phyloP scores from a whole-genome alignment of 2,888 invertebrate species.

The Macrosoma leucophasiata region DNA sequence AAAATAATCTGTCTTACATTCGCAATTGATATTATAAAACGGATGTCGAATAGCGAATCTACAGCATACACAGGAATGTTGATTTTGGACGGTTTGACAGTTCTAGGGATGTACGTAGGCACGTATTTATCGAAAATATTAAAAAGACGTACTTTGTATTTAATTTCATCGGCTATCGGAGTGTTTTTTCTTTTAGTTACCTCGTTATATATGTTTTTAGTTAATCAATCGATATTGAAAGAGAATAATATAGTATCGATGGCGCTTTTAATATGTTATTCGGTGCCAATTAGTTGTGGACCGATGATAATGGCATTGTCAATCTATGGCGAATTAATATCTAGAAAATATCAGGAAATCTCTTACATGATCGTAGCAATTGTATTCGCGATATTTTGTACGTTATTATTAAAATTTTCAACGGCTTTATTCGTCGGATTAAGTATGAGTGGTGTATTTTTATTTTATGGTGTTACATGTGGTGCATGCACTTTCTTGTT shows the following conservation, averaged over 20 bases:
- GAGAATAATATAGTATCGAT: conserved; percentile 40
- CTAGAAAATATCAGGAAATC: conserved; percentile 39
- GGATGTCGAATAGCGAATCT: conserved; percentile 39
- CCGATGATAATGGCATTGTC: conserved; percentile 47
- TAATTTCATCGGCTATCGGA: conserved; percentile 37
- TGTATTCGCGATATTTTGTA: conserved; percentile 36
- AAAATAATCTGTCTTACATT: conserved; percentile 42
- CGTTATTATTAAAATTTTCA: conserved; percentile 39
- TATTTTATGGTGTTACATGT: conserved; percentile 28
- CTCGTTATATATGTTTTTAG: conserved; percentile 43
- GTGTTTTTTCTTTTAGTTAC: conserved; percentile 39
- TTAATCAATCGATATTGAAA: conserved; percentile 29
- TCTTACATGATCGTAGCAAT: conserved; percentile 36
- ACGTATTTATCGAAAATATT: conserved; percentile 26
- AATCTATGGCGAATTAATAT: conserved; percentile 45
- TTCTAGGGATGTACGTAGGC: conserved; percentile 31
- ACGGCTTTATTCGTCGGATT: conserved; percentile 38
- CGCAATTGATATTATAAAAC: conserved; percentile 40
- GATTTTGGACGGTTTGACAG: conserved; percentile 49
- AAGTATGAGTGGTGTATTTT: conserved; percentile 41
- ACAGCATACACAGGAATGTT: conserved; percentile 48
- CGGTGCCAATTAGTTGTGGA: conserved; percentile 45
- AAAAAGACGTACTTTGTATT: conserved; percentile 35
- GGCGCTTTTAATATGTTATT: conserved; percentile 35
- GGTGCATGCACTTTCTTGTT: conserved; percentile 26